Base-by-base conservation (phyloP, 2,888 invertebrate genomes). In the Mesorhabditis belari region DNA sequence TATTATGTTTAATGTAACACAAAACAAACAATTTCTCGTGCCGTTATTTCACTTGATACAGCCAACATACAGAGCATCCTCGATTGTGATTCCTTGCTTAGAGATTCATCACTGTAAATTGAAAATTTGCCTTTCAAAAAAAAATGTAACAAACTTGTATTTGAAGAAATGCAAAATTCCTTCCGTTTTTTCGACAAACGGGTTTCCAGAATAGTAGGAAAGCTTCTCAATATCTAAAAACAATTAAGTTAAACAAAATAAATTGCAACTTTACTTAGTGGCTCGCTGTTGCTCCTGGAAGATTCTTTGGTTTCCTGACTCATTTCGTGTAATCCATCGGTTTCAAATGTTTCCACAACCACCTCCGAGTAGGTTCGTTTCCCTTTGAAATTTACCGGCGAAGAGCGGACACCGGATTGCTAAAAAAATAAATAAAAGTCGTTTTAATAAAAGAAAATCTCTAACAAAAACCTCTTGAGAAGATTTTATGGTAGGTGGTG, bases 121-220 rank as follows among this genome's bases (percentile, higher is more conserved):
- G n/a, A 19, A 23, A 5, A 19, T 35, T 23, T 6, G 55, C 19
- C 44, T 5, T 5, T 19, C n/a, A 12, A 58, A 58, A 1, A 50
- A 17, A 23, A 52, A 55, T 27, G 25, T 21, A 35, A 83, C 87
- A 84, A 84, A 94, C 94, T 93, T 92, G 82, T 95, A 93, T 82
- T 95, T 96, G 82, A 92, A 96, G 23, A 98, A 85, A 86, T 98
- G 98, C 62, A 99, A 85, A 54, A 98, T 89, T 49, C 98, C 98
- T 82, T 92, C 92, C 0, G 94, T 94, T 35, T 92, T 89, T 84
- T 99, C 96, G 1, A 96, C 92, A 76, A 90, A 88, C 1, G 95
- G 96, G 85, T 99, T 99, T 3, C 98, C 98, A 74, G 91, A 90
- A 83, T 93, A 95, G 44, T 81, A 81, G 17, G 84, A 80, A 4